phyloP scores from a whole-genome alignment of 1,140 invertebrate genomes.

The Magallana angulata region DNA sequence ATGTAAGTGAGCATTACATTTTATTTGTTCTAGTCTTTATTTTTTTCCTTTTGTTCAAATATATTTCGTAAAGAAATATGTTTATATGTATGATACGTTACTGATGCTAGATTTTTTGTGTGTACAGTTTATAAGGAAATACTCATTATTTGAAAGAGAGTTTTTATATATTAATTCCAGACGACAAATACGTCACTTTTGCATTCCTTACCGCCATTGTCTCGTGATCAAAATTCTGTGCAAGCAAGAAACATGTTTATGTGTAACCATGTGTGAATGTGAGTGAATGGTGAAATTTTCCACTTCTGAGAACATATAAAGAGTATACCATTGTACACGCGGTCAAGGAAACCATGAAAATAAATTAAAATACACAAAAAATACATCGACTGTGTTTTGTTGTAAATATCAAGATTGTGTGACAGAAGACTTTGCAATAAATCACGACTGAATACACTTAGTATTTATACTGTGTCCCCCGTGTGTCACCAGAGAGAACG shows the following conservation, averaged over 20 bases:
- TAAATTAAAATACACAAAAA: conserved; percentile 35
- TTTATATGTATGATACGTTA: background rate
- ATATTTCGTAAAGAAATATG: conserved; percentile 1
- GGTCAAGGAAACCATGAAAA: conserved; percentile 29
- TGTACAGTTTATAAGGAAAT: conserved; percentile 21
- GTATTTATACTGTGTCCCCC: no score
- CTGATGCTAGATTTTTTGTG: conserved; percentile 20
- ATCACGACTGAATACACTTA: background rate
- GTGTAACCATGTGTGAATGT: conserved; percentile 18
- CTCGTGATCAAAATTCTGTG: conserved; percentile 16
- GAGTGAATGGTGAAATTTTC: conserved; percentile 11
- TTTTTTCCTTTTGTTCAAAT: background rate
- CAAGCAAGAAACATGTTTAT: background rate
- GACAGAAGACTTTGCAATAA: background rate
- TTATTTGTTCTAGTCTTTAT: conserved; percentile 8
- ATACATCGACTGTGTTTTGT: conserved; percentile 4
- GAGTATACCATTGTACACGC: conserved; percentile 16
- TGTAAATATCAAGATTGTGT: background rate
- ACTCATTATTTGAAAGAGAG: conserved; percentile 16
- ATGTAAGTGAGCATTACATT: conserved; percentile 10
- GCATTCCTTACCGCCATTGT: conserved; percentile 36
- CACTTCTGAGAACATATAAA: conserved; percentile 29
- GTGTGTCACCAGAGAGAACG: no score
- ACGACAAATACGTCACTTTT: conserved; percentile 2
- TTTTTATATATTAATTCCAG: conserved; percentile 24